These are phyloP conservation scores for Cantharis lateralis DNA, from an alignment of 2,888 invertebrate genomes.

Conservation along the genomic window DNA sequence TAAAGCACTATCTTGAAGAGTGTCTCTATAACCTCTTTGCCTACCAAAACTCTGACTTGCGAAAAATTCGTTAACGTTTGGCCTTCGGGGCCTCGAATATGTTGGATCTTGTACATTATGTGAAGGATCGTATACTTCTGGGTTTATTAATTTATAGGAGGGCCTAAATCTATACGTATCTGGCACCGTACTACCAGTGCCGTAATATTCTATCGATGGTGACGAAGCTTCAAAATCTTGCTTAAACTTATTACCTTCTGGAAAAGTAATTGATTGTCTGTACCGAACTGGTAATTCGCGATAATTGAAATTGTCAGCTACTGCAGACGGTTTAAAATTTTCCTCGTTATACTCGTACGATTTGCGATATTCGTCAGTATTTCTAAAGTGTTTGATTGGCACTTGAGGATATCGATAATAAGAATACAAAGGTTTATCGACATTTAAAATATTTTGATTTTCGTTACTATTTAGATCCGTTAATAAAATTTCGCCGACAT, in stretches of 20 bases:
- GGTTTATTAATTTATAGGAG: not conserved
- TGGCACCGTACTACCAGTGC: slow-evolving; percentile 1
- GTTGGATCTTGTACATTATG: not conserved
- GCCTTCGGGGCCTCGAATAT: not conserved
- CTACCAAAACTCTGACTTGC: slow-evolving; percentile 4
- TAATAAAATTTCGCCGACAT: slow-evolving; percentile 54
- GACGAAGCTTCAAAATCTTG: slow-evolving; percentile 43
- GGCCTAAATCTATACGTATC: not conserved
- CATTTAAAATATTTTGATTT: not conserved
- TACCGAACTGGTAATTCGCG: slow-evolving; percentile 12
- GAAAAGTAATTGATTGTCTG: slow-evolving; percentile 22
- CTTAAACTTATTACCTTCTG: slow-evolving; percentile 36
- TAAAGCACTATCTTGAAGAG: slow-evolving; percentile 1
- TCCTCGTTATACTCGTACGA: slow-evolving; percentile 32
- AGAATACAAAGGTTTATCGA: not conserved
- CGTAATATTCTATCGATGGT: slow-evolving; percentile 36
- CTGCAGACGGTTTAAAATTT: slow-evolving; percentile 13
- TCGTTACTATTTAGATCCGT: slow-evolving; percentile 39
- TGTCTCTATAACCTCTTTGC: slow-evolving; percentile 32
- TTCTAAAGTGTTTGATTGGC: not conserved
- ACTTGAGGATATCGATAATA: not conserved
- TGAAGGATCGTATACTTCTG: not conserved
- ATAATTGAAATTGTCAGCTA: slow-evolving; percentile 10
- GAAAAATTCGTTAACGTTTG: slow-evolving; percentile 1
- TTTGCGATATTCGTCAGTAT: slow-evolving; percentile 12